These are phyloP conservation scores for Notocelia uddmanniana DNA, from an alignment of 2,888 invertebrate genomes.

Conservation along the genomic window DNA sequence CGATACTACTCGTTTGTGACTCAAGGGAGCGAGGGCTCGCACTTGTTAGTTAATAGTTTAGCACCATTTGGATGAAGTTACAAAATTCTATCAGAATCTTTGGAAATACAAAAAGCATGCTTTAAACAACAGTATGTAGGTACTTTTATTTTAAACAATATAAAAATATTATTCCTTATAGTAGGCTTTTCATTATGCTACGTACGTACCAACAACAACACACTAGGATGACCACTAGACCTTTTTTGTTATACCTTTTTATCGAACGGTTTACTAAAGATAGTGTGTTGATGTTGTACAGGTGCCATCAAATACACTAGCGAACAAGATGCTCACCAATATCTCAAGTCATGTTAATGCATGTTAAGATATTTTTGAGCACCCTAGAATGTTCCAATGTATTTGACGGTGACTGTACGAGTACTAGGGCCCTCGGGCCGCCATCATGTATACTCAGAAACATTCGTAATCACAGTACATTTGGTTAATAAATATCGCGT, in stretches of 20 bases:
- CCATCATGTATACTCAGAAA: constrained; percentile 52
- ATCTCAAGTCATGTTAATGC: not conserved
- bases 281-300: not conserved
- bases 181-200: constrained; percentile 70
- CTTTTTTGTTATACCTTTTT: not conserved
- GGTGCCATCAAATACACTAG: not conserved
- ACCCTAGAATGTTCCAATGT: not conserved
- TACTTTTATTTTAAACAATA: constrained; percentile 82
- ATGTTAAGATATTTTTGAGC: not conserved
- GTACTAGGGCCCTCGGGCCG: constrained; percentile 51
- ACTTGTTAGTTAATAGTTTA: constrained; percentile 63
- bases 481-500: constrained; percentile 76
- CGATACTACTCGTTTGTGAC: constrained; percentile 50
- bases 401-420: constrained; percentile 49
- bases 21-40: constrained; percentile 18
- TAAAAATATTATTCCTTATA: constrained; percentile 82
- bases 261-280: not conserved
- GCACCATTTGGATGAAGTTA: constrained; percentile 79
- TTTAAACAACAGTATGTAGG: constrained; percentile 73
- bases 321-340: not conserved
- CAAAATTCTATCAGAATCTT: constrained; percentile 63
- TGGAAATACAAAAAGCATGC: constrained; percentile 75
- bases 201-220: constrained; percentile 56
- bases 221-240: not conserved
- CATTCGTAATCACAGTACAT: constrained; percentile 77